Evolutionary conservation across 2,888 invertebrate species (phyloP).

Genomic region (Cylindroiulus punctatus): DNA sequence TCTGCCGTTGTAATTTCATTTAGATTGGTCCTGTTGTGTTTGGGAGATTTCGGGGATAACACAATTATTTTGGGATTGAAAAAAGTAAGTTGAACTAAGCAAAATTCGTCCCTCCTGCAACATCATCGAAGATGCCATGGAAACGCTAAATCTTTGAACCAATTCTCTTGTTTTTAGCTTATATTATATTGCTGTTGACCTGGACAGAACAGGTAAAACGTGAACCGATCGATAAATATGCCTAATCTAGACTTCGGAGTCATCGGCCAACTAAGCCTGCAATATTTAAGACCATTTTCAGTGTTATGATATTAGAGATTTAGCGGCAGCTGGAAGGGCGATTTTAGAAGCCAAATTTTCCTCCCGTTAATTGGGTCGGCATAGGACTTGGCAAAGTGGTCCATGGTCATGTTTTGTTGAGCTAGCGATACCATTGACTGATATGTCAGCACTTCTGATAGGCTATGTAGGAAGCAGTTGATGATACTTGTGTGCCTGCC

Average conservation of each 20-base stretch:
- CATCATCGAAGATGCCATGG: slow-evolving; percentile 14
- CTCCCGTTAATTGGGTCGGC: neutral
- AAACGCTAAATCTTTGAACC: slow-evolving; percentile 42
- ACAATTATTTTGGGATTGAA: neutral
- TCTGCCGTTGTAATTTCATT: neutral
- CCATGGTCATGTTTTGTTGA: neutral
- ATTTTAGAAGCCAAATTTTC: neutral
- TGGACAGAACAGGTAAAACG: slow-evolving; percentile 53
- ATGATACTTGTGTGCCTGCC: neutral
- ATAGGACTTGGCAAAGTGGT: neutral
- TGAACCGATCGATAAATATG: slow-evolving; percentile 23
- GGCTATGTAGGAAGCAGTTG: slow-evolving; percentile 1
- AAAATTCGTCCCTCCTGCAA: neutral
- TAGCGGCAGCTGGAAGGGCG: neutral
- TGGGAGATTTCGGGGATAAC: neutral
- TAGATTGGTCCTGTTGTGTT: slow-evolving; percentile 17
- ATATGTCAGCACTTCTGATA: slow-evolving; percentile 12
- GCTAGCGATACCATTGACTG: neutral
- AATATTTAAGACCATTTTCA: neutral
- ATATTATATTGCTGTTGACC: slow-evolving; percentile 52
- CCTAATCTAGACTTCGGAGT: neutral
- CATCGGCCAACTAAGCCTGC: neutral
- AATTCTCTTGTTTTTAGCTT: slow-evolving; percentile 55
- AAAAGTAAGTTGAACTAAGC: slow-evolving; percentile 14
- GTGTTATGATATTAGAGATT: neutral